phyloP scores from a whole-genome alignment of 2,888 invertebrate species.

The Lithophane semibrunnea region DNA sequence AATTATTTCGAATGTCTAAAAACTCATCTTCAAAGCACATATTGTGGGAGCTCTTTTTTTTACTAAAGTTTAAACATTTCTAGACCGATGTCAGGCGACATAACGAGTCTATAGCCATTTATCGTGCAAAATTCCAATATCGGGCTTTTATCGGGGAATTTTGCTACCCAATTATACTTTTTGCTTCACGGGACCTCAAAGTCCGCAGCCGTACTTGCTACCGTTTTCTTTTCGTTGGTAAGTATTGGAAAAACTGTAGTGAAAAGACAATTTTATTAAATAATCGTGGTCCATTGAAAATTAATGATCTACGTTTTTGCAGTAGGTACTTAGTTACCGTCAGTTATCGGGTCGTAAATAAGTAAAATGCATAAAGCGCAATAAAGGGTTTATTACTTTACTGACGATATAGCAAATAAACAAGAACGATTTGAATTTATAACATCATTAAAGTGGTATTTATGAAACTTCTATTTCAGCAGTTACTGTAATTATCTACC shows the following conservation, averaged over 20 bases:
- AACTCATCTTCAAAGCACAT: conserved; percentile 11
- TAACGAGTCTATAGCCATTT: conserved; percentile 31
- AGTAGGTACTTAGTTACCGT: too few species aligned
- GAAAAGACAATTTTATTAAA: conserved; percentile 11
- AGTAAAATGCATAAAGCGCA: not conserved
- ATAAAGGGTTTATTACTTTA: not conserved
- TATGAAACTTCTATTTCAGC: not conserved
- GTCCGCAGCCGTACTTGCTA: conserved; percentile 27
- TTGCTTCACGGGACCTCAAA: conserved; percentile 48
- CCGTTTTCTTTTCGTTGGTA: conserved; percentile 21
- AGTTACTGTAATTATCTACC: not conserved
- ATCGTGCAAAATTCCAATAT: conserved; percentile 46
- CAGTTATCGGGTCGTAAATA: not conserved
- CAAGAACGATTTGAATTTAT: not conserved
- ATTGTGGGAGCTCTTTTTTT: conserved; percentile 7
- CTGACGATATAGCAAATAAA: not conserved
- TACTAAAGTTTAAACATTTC: conserved; percentile 16
- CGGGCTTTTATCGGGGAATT: conserved; percentile 20
- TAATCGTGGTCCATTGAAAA: not conserved
- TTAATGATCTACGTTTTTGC: not conserved
- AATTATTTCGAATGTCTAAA: not conserved
- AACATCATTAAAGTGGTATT: not conserved
- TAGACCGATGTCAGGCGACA: not conserved
- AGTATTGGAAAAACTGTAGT: conserved; percentile 24
- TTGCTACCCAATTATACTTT: conserved; percentile 50